Evolutionary conservation across 92 coral and sea anemone species (phyloP), one percentile per base, ranked within the genome.

Genomic region (Parazoanthus atlanticus): DNA sequence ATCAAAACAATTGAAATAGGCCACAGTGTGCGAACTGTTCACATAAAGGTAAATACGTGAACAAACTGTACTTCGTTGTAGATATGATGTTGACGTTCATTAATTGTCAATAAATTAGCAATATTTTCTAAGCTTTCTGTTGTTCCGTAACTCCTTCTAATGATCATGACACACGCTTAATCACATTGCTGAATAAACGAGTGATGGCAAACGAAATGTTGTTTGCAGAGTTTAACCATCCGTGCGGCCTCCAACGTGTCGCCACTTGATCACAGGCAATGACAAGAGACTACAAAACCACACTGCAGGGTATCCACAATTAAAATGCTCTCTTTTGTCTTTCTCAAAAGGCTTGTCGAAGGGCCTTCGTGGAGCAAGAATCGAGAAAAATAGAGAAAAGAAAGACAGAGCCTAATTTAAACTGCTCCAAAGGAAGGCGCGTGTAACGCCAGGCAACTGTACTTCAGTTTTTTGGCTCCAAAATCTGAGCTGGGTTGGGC

Each of bases 271-370:
- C 41, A 38, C 28, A 19, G 6, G 9, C 28, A 9, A 19, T 15
- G 40, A 70, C 33, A 40, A 69, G 29, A 41, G 64, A 29, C 2
- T 38, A 66, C 52, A 83, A 34, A 83, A 84, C 25, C 34, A 13
- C 78, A 15, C 86, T n/a, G 76, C 61, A 69, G 78, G 87, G 77
- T 31, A 41, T 84, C 79, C 34, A 47, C 70, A 70, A 84, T 69
- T 70, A 84, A 70, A 28, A 43, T 71, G 65, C 32, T 69, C 36
- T 41, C 78, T 40, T 67, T 84, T 84, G 78, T 84, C 54, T 40
- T 29, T 67, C 74, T 71, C 78, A 84, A 54, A 69, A 40, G 77
- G 41, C 65, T 43, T 8, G 25, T 70, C 78, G 65, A 26, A 29
- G 74, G 13, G 65, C 61, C 5, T 29, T 15, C 69, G 69, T 21